These are phyloP conservation scores for Acanthisitta chloris DNA, from an alignment of 2,113 vertebrate genomes.

Conservation along the genomic window DNA sequence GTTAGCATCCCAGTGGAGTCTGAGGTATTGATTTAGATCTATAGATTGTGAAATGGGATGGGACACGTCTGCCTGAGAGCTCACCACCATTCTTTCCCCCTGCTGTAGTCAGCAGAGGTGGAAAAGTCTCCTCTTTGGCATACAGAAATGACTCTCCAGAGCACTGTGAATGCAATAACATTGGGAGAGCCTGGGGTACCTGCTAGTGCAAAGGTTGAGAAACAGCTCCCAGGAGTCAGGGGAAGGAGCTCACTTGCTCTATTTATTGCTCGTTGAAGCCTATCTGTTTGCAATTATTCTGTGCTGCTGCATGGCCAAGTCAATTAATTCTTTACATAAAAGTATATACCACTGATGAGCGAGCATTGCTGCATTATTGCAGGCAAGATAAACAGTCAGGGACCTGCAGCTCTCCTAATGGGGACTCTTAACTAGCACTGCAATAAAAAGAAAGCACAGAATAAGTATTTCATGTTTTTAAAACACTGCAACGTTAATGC, in stretches of 20 bases:
- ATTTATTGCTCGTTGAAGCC: neutral
- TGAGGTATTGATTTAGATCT: neutral
- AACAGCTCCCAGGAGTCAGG: neutral
- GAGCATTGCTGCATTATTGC: neutral
- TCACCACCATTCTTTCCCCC: neutral
- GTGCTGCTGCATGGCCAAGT: neutral
- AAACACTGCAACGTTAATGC: neutral
- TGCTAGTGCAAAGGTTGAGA: neutral
- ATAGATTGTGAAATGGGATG: neutral
- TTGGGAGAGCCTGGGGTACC: neutral
- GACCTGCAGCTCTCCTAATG: neutral
- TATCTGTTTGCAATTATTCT: neutral
- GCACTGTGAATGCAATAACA: neutral
- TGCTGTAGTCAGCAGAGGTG: neutral
- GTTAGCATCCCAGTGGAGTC: neutral
- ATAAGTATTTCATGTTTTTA: neutral
- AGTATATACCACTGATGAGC: neutral
- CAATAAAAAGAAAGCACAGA: neutral
- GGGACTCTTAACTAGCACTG: neutral
- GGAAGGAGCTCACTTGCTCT: neutral
- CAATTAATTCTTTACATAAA: neutral
- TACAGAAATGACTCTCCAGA: neutral
- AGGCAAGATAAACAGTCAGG: neutral
- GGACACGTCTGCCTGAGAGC: neutral
- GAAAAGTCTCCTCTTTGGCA: neutral